Evolutionary conservation across 2,797 vertebrate species (phyloP), one percentile per base, ranked within the genome.

Genomic region (Centroberyx gerrardi): DNA sequence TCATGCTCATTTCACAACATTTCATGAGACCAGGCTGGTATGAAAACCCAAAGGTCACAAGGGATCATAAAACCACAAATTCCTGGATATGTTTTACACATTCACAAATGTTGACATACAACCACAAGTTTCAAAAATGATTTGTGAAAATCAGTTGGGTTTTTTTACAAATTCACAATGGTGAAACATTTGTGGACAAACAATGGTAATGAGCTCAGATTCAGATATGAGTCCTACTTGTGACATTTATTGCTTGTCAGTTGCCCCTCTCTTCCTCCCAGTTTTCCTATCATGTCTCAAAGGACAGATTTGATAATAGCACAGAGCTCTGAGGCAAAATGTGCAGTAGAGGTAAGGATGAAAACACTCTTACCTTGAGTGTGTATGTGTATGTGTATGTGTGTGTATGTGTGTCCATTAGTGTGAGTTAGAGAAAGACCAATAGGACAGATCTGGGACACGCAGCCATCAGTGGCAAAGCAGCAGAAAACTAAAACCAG

Each of bases 361-460:
- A 53, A 72, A 68, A 53, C 42, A 13, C 31, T 46, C 40, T 54
- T 33, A 40, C 38, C 9, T 42, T 18, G 27, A 60, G 49, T 36
- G 27, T 48, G 49, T 66, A 64, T 17, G 31, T 46, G 22, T 44
- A 60, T 28, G 38, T 48, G 60, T 51, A 17, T n/a, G 49, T 28
- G 46, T 49, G 29, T 51, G 67, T 72, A 8, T 46, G 62, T 54
- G 76, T 70, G 80, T 85, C 54, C 56, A 63, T 82, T 62, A 77
- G 62, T 80, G 55, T 65, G 76, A 53, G 60, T 64, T 63, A 62
- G 55, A 55, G 60, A 76, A 52, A 79, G 68, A 76, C 67, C 84
- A 72, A 44, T 15, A 66, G 88, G 80, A 88, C 87, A 90, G 88
- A 93, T 90, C 87, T 92, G 84, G 93, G 91, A 87, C 93, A 91